A percentile compares a stretch with the other conserved stretches of the same genome.
Evolutionary conservation across 2,797 vertebrate species (phyloP).

Genomic region (Malacoraja senta): DNA sequence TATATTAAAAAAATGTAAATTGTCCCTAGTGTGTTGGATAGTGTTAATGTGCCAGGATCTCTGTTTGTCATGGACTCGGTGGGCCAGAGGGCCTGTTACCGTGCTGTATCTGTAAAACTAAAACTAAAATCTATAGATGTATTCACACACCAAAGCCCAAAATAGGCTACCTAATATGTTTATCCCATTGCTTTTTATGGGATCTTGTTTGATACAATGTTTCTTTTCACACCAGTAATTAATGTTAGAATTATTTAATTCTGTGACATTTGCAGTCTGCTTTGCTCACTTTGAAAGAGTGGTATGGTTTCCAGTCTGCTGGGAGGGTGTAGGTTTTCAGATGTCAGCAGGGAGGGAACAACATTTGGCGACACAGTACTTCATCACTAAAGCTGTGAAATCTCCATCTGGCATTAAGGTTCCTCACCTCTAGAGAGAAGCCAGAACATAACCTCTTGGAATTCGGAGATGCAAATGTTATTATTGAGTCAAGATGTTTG

Average conservation of each 20-base stretch:
- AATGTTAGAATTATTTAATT: background rate
- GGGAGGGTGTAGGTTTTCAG: background rate
- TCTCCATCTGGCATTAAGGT: no score
- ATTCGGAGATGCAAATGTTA: background rate
- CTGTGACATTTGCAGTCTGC: background rate
- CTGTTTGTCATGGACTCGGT: no score
- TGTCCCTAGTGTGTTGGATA: no score
- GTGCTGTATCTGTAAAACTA: no score
- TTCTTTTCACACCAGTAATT: background rate
- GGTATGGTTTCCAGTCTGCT: background rate
- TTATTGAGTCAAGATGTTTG: background rate
- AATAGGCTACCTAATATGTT: background rate
- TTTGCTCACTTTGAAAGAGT: background rate
- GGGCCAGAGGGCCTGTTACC: no score
- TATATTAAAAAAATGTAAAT: no score
- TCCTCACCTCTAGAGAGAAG: background rate
- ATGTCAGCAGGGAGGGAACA: background rate
- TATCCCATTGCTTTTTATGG: background rate
- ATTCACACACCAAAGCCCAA: background rate
- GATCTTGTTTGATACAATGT: background rate
- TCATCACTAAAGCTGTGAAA: no score
- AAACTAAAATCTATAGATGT: no score
- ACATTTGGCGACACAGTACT: background rate
- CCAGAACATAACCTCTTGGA: background rate
- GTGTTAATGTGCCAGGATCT: no score